phyloP scores from a whole-genome alignment of 2,888 invertebrate genomes.

The Carterocephalus palaemon region DNA sequence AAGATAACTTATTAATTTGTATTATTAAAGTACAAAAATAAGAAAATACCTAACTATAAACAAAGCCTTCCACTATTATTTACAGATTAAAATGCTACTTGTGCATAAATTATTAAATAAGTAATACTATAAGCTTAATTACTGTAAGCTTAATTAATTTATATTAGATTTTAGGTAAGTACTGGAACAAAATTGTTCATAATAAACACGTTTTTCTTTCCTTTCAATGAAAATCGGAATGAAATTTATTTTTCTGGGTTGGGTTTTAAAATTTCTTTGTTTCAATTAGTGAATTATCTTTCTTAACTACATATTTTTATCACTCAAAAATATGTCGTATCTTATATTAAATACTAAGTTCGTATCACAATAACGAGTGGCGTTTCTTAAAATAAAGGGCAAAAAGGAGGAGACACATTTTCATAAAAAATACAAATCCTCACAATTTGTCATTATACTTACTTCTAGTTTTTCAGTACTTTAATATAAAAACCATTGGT shows the following conservation, averaged over 20 bases:
- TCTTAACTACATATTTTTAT: too few species aligned
- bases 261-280: too few species aligned
- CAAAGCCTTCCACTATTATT: conserved; percentile 8
- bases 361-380: conserved; percentile 33
- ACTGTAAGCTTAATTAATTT: conserved; percentile 1
- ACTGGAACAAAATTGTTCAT: too few species aligned
- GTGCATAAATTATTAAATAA: conserved; percentile 21
- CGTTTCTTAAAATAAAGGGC: conserved; percentile 37
- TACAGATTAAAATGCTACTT: conserved; percentile 4
- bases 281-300: too few species aligned
- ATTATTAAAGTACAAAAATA: conserved; percentile 12
- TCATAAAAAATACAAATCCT: conserved; percentile 72
- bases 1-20: not conserved
- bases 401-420: conserved; percentile 74
- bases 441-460: conserved; percentile 55
- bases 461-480: too few species aligned
- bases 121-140: conserved; percentile 5
- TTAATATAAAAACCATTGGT: too few species aligned
- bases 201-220: too few species aligned
- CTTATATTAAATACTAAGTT: too few species aligned
- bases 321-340: too few species aligned
- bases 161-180: conserved; percentile 1
- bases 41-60: conserved; percentile 6
- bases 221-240: too few species aligned
- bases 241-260: too few species aligned